A percentile compares a stretch with the other conserved stretches of the same genome.
phyloP scores from a whole-genome alignment of 1,140 invertebrate genomes.

The Oncopodura yosiiana region DNA sequence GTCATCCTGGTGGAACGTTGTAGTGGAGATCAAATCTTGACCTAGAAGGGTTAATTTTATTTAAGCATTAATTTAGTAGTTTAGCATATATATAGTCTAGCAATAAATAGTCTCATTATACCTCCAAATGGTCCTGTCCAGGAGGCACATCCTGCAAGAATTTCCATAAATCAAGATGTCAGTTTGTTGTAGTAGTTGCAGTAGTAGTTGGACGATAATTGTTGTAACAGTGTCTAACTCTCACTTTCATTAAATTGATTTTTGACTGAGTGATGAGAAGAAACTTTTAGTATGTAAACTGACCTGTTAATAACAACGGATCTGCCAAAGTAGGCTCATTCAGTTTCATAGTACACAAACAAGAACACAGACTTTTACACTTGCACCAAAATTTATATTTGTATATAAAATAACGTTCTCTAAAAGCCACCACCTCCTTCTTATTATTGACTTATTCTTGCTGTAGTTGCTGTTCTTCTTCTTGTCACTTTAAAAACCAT shows the following conservation, averaged over 20 bases:
- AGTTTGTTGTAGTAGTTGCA: no score
- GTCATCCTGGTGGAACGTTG: constrained; percentile 16
- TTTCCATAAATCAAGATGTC: no score
- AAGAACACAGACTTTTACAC: constrained; percentile 3
- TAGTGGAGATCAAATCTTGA: constrained; percentile 25
- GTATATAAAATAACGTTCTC: neutral
- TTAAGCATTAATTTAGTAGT: no score
- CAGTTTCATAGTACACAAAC: constrained; percentile 22
- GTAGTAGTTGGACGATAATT: no score
- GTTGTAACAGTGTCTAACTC: no score
- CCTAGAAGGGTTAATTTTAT: no score
- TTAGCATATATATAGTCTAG: no score
- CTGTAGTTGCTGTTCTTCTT: constrained; percentile 2
- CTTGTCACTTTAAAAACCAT: constrained; percentile 5
- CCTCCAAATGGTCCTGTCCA: constrained; percentile 17
- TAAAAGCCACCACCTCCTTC: neutral
- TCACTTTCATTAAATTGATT: no score
- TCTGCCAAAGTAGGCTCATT: constrained; percentile 28
- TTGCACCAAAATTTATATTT: neutral
- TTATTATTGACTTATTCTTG: neutral
- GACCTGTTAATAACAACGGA: constrained; percentile 19
- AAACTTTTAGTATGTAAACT: no score
- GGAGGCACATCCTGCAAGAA: constrained; percentile 24
- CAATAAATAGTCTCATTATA: constrained; percentile 10
- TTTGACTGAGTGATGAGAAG: no score